Conservation (phyloP, 2,888 invertebrate genomes). For the Sturmia bella region DNA sequence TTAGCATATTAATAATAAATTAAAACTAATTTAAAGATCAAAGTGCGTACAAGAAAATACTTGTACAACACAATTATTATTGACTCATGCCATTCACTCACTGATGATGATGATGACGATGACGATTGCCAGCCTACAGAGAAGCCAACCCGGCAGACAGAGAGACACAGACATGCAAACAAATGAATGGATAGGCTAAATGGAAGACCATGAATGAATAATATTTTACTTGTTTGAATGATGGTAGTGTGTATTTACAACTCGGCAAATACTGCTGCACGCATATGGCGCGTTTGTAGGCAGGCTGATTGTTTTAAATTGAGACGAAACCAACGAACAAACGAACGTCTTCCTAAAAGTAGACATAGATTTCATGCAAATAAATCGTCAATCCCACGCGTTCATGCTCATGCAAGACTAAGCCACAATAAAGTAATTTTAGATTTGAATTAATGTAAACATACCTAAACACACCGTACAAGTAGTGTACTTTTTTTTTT, state of each 20-base stretch:
- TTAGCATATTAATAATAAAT: slow-evolving; percentile 65
- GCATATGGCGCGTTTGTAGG: neutral
- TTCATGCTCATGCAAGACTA: slow-evolving; percentile 15
- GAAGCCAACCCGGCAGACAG: slow-evolving; percentile 6
- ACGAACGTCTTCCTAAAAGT: neutral
- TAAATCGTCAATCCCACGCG: slow-evolving; percentile 36
- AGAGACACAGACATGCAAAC: neutral
- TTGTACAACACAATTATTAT: slow-evolving; percentile 56
- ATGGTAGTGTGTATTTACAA: neutral
- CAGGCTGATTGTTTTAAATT: neutral
- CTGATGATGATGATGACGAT: neutral
- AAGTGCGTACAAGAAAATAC: slow-evolving; percentile 51
- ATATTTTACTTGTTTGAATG: slow-evolving; percentile 12
- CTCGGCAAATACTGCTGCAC: neutral
- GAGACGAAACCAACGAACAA: slow-evolving; percentile 15
- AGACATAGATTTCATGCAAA: neutral
- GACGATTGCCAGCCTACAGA: slow-evolving; percentile 45
- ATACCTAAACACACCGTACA: no score
- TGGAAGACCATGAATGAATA: slow-evolving; percentile 1
- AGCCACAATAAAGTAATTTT: neutral
- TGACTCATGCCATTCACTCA: slow-evolving; percentile 58
- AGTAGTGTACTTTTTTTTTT: no score
- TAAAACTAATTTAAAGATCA: slow-evolving; percentile 68
- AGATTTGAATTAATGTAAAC: neutral
- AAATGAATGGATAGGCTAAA: neutral